Evolutionary conservation across 2,797 vertebrate genomes (phyloP), one percentile per base, ranked within the genome.

Genomic region (Sciurus vulgaris): DNA sequence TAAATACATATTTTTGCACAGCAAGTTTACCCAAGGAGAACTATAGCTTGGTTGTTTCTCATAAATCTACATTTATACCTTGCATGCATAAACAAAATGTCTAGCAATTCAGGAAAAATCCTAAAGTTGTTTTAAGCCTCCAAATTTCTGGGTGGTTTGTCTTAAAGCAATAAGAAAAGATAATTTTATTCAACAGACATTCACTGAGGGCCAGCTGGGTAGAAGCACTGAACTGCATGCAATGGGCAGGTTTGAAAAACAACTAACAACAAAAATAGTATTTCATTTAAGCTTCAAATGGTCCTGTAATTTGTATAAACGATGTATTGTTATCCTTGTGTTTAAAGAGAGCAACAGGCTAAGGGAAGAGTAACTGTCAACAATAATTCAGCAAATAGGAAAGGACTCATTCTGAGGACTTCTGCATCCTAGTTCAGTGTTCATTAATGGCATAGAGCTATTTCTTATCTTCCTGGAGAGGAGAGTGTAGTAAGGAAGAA

Each of bases 71-170:
- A 18, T 74, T 78, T 95, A 65, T 35, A 74, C 5, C 10, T n/a
- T 78, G 49, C 94, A 86, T 89, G 14, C 17, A 95, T 92, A 72
- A 86, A 82, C 7, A 92, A 94, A 93, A 70, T 73, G 13, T 30
- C 82, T 2, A 61, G 2, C 26, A 92, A 87, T 47, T 93, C 28
- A 90, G 73, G 12, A 51, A 72, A 73, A 93, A 84, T 28, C 17
- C 26, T 18, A 51, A 91, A 4, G 13, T 78, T 93, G 3, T 86
- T 82, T 82, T 78, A 89, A 86, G 44, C 44, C 24, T 35, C 54
- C 13, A 63, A 26, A 22, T 82, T 88, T 88, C 67, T 83, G 38
- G 14, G 26, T 38, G 44, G 12, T 41, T 96, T 87, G n/a, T 30
- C 73, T 47, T 41, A 18, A 13, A 87, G 20, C 61, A 90, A 28